Base-by-base conservation (phyloP, 1,140 invertebrate genomes). In the Drosophila ananassae region DNA sequence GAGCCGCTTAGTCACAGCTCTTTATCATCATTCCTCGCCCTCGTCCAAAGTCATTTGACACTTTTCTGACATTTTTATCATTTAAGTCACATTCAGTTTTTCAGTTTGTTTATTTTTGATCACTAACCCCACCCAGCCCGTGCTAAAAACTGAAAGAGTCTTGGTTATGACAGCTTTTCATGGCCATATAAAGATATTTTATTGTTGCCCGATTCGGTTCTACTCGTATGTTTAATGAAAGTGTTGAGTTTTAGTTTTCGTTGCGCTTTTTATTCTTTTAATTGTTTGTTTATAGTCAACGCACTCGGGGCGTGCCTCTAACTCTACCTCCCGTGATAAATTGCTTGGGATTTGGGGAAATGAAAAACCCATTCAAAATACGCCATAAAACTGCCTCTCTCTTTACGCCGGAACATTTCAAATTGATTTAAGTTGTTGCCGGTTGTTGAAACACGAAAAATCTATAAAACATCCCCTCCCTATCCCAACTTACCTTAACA, bases 1-100 rank as follows among this genome's bases (percentile, higher is more conserved):
- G 37, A 61, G 59, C 68, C 56, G 73, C 81, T 80, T 82, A 79
- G 75, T 82, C 78, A 77, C 67, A 82, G 79, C 83, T 79, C 76
- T 89, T 89, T 89, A 89, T 83, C 83, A 82, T 87, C 83, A 89
- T 89, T 89, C 83, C 79, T 77, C 79, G 78, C 82, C 82, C 82
- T 87, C 77, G 69, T 87, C 77, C 74, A 60, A 63, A 66, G 78
- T 81, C 79, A 85, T 85, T 85, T 87, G 83, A 87, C 83, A 87
- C 83, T 79, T 82, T 82, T 73, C 44, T 79, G 82, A 87, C 82
- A 73, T 89, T 89, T 87, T 87, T 89, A 87, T 87, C 83, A 87
- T 87, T 87, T 89, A 89, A 89, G 83, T 87, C 83, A 77, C 75
- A 82, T 87, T 87, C 53, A 60, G 66, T 62, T 73, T 76, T 72